Conservation (phyloP, 1,140 invertebrate genomes). For the Ylistrum balloti region DNA sequence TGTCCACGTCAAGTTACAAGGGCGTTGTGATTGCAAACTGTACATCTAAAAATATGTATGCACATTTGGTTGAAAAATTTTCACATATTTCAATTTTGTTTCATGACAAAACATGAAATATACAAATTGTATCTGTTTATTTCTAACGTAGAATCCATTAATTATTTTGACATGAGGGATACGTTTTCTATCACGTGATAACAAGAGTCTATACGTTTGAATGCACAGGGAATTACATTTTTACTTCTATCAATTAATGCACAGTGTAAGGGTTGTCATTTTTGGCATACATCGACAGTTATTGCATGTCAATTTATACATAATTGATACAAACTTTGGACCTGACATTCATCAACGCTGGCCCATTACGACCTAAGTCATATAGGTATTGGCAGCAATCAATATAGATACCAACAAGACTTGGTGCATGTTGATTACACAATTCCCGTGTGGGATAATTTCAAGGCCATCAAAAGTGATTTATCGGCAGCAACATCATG, state of each 20-base stretch:
- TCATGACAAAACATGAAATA: not conserved
- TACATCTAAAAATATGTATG: not conserved
- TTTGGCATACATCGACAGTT: not conserved
- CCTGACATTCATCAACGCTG: not conserved
- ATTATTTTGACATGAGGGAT: not conserved
- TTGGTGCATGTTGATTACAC: too few species aligned
- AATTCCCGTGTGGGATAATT: too few species aligned
- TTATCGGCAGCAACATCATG: too few species aligned
- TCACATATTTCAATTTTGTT: not conserved
- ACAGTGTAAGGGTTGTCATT: not conserved
- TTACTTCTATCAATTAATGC: not conserved
- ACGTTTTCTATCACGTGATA: not conserved
- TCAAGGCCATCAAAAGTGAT: too few species aligned
- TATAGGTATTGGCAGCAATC: not conserved
- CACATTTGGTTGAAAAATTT: not conserved
- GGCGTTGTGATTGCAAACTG: not conserved
- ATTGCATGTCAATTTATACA: not conserved
- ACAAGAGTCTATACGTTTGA: not conserved
- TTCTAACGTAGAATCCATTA: not conserved
- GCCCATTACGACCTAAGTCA: not conserved
- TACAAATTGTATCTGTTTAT: not conserved
- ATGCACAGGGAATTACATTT: too few species aligned
- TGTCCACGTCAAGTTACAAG: not conserved
- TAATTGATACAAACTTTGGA: not conserved
- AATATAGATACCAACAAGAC: too few species aligned